Percentiles rank a stretch among this genome's conserved stretches.
phyloP scores from a whole-genome alignment of 2,888 invertebrate genomes.

The Mantis religiosa region DNA sequence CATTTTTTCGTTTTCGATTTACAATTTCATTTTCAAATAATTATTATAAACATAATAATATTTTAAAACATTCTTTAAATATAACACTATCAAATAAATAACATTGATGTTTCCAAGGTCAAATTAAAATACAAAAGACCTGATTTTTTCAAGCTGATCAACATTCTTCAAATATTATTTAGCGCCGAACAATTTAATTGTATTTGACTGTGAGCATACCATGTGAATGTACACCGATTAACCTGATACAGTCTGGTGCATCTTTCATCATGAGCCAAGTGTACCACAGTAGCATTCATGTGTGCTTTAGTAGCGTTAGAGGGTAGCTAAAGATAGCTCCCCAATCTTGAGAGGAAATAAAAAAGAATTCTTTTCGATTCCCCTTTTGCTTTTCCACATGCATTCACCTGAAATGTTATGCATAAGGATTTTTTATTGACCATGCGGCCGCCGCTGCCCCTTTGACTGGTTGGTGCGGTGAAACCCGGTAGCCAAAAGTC shows the following conservation, averaged over 20 bases:
- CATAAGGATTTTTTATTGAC: slow-evolving; percentile 4
- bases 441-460: neutral
- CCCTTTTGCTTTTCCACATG: slow-evolving; percentile 10
- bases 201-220: neutral
- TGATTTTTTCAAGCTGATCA: too few species aligned
- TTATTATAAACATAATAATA: too few species aligned
- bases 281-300: neutral
- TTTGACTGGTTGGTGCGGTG: neutral
- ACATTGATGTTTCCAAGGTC: too few species aligned
- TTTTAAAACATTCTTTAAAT: too few species aligned
- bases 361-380: neutral
- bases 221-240: neutral
- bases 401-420: slow-evolving; percentile 17
- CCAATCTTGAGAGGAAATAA: neutral
- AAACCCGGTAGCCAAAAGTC: slow-evolving; percentile 20
- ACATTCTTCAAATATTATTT: too few species aligned
- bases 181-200: too few species aligned
- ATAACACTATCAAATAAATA: too few species aligned
- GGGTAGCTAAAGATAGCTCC: neutral
- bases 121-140: too few species aligned
- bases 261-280: neutral
- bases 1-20: too few species aligned
- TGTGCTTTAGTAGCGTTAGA: slow-evolving; percentile 3
- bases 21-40: too few species aligned
- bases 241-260: neutral